Conservation (phyloP, 2,888 invertebrate species). For the Arctia plantaginis region DNA sequence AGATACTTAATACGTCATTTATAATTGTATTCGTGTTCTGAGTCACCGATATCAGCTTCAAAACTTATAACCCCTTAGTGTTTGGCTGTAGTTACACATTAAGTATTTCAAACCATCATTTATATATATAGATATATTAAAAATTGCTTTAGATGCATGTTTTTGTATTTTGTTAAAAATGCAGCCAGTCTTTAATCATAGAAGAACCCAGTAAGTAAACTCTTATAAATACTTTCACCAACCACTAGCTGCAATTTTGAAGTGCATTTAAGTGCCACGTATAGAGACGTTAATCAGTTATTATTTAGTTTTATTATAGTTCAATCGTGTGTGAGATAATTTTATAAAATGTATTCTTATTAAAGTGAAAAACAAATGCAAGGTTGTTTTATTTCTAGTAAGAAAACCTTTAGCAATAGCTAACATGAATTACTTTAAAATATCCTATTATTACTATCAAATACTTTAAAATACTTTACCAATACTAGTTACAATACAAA, state of each 20-base stretch:
- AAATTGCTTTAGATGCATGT: conserved; percentile 41
- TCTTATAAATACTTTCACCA: conserved; percentile 28
- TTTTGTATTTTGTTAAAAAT: conserved; percentile 56
- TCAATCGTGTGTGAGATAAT: conserved; percentile 57
- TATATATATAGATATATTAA: conserved; percentile 29
- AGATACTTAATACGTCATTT: conserved; percentile 25
- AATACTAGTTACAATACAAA: too few relatives aligned
- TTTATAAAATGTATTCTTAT: conserved; percentile 47
- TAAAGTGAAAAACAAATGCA: conserved; percentile 37
- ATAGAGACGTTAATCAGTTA: conserved; percentile 45
- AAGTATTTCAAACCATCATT: conserved; percentile 34
- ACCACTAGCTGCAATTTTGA: conserved; percentile 62
- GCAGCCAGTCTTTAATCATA: conserved; percentile 32
- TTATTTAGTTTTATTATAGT: conserved; percentile 52
- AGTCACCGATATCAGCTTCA: conserved; percentile 27
- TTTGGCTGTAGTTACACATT: conserved; percentile 13
- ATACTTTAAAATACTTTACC: too few relatives aligned
- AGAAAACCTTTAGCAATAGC: background rate
- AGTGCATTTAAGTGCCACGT: conserved; percentile 67
- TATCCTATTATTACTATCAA: too few relatives aligned
- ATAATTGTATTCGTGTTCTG: conserved; percentile 38
- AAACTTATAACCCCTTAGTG: conserved; percentile 18
- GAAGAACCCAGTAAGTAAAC: conserved; percentile 47
- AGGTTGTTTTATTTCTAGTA: conserved; percentile 39
- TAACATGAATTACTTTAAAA: background rate